Evolutionary conservation across 2,113 vertebrate species (phyloP), one percentile per base, ranked within the genome.

Genomic region (Etia nguti): DNA sequence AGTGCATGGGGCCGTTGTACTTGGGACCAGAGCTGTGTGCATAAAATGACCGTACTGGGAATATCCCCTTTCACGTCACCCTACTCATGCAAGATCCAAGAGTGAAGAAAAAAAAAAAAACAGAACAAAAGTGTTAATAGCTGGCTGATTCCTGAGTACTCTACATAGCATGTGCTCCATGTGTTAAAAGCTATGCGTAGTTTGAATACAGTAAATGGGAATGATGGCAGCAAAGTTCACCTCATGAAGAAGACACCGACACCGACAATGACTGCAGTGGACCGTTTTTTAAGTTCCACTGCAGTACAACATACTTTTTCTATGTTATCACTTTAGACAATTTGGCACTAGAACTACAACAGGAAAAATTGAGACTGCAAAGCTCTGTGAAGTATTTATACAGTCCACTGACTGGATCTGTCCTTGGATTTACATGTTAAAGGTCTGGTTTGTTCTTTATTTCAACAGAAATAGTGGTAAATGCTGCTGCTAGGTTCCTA

Each of bases 211-310:
- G 38, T 13, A 46, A 73, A 73, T 26, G 38, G 65, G 13, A 73
- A 26, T 0, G 1, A 73, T 22, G 38, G 3, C 13, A 73, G 38
- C 68, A 73, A 15, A 0, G 22, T 26, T 68, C 34, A 26, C 38
- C 68, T 43, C 22, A 18, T 46, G 0, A 18, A 46, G 68, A 4
- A 73, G 38, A 62, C 31, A 34, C 29, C 20, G 59, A 36, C 22
- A 26, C 41, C 3, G 22, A 10, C 65, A 24, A 13, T 26, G 38
- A 43, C 38, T 73, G 65, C 13, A 26, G 13, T 73, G 68, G 13
- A 46, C 22, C 46, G 38, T 46, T 26, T 73, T 46, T 73, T 18
- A 26, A 20, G 41, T 75, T 48, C 48, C 22, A 46, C 13, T 73
- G 0, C 22, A 73, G 36, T 26, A 10, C 46, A 46, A 46, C 15